Conservation (phyloP, 2,888 invertebrate genomes). For the Eueremaeus valkanovi region DNA sequence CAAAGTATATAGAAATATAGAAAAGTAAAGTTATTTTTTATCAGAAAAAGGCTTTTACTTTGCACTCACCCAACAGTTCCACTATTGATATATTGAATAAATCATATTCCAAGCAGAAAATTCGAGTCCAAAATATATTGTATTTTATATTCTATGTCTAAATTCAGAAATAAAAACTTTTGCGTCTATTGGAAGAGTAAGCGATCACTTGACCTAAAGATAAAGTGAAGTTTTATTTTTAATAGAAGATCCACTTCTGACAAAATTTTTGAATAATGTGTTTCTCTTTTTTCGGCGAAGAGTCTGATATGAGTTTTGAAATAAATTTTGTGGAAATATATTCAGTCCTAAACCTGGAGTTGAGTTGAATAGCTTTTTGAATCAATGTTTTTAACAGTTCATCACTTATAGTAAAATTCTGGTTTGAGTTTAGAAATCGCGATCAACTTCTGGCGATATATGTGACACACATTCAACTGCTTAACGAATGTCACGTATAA, state of each 20-base stretch:
- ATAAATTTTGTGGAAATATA: background rate
- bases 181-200: background rate
- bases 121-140: slow-evolving; percentile 16
- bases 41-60: slow-evolving; percentile 18
- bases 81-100: slow-evolving; percentile 10
- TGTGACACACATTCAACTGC: background rate
- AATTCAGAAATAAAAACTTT: slow-evolving; percentile 10
- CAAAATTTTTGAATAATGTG: background rate
- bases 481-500: background rate
- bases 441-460: background rate
- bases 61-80: background rate
- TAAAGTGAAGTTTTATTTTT: background rate
- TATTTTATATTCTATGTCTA: no score
- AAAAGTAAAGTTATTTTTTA: background rate
- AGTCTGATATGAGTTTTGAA: background rate
- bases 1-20: background rate
- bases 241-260: background rate
- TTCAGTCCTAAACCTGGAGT: background rate
- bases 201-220: slow-evolving; percentile 7
- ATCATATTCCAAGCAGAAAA: slow-evolving; percentile 17
- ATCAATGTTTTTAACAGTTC: background rate
- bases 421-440: no score
- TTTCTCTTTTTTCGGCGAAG: background rate
- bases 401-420: background rate
- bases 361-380: background rate